Conservation (phyloP, 2,797 vertebrate genomes). For the Aplochiton taeniatus region DNA sequence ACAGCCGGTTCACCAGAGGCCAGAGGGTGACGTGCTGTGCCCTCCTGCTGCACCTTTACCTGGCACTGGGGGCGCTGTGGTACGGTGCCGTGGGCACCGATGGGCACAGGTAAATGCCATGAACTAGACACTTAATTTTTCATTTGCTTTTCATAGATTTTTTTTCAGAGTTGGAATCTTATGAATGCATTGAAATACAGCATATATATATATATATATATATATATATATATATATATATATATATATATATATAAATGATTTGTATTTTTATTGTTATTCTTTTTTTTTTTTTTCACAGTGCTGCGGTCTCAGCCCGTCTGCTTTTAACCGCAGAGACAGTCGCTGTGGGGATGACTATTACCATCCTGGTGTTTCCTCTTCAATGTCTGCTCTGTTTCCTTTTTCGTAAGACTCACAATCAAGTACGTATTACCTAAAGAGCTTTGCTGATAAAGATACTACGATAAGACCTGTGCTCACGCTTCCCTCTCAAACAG, state of each 20-base stretch:
- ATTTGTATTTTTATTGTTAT: neutral
- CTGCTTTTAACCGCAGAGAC: conserved; percentile 66
- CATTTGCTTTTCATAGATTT: too few species aligned
- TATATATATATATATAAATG: too few species aligned
- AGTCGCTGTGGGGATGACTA: conserved; percentile 70
- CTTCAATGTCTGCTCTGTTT: conserved; percentile 76
- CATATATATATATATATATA: too few species aligned
- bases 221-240: too few species aligned
- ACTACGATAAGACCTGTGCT: too few species aligned
- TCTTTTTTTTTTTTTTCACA: conserved; percentile 30
- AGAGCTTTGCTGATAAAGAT: too few species aligned
- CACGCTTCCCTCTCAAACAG: too few species aligned
- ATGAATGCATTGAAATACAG: too few species aligned
- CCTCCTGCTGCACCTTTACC: conserved; percentile 74
- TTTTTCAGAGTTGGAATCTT: too few species aligned
- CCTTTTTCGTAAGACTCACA: conserved; percentile 72
- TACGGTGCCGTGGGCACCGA: conserved; percentile 71
- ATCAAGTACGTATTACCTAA: conserved; percentile 57
- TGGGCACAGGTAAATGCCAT: conserved; percentile 58
- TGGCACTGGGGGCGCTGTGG: conserved; percentile 76
- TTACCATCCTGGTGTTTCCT: conserved; percentile 73
- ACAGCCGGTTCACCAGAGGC: conserved; percentile 75
- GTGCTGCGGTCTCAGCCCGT: conserved; percentile 62
- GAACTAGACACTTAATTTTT: too few species aligned
- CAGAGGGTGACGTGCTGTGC: conserved; percentile 78